A percentile compares a stretch with the other conserved stretches of the same genome.
phyloP scores from a whole-genome alignment of 2,797 vertebrate genomes.

The Sebastes taczanowskii region DNA sequence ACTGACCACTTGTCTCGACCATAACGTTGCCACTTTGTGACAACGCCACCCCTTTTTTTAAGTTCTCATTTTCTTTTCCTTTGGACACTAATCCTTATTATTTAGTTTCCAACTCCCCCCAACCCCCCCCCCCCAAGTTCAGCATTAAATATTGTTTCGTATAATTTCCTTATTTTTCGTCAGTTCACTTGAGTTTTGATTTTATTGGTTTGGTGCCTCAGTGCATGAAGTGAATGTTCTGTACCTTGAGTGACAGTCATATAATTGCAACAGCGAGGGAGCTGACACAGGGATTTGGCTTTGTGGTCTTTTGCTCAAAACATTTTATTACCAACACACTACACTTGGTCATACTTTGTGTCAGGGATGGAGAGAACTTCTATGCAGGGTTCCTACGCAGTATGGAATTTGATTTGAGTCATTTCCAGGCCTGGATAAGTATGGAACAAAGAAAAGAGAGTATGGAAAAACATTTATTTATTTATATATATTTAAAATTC shows the following conservation, averaged over 20 bases:
- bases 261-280: constrained; percentile 61
- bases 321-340: constrained; percentile 32
- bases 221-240: constrained; percentile 80
- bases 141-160: constrained; percentile 61
- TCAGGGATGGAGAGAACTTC: not conserved
- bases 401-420: no score
- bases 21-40: constrained; percentile 76
- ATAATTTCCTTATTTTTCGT: constrained; percentile 64
- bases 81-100: constrained; percentile 71
- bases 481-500: no score
- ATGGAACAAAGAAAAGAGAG: no score
- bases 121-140: constrained; percentile 38
- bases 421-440: no score
- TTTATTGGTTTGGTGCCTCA: constrained; percentile 75
- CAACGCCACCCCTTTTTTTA: constrained; percentile 57
- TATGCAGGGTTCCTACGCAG: not conserved
- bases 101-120: constrained; percentile 38
- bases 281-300: constrained; percentile 82
- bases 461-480: no score
- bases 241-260: constrained; percentile 65
- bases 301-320: constrained; percentile 37
- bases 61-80: constrained; percentile 51
- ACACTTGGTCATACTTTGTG: constrained; percentile 29
- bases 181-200: constrained; percentile 65
- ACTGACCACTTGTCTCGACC: constrained; percentile 75